phyloP scores from a whole-genome alignment of 2,113 vertebrate genomes.

The Silurus asotus region DNA sequence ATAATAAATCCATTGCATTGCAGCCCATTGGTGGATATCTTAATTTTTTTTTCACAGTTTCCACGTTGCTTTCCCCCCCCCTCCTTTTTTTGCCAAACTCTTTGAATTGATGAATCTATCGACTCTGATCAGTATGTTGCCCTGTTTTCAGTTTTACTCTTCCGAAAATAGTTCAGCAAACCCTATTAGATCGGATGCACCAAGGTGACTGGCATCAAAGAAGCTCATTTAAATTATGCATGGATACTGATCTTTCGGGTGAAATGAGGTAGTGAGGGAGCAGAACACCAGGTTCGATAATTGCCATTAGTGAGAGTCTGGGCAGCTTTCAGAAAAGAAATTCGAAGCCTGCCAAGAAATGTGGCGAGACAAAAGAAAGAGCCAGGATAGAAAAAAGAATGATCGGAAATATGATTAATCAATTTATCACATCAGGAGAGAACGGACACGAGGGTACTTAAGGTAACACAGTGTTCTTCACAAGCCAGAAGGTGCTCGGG shows the following conservation, averaged over 20 bases:
- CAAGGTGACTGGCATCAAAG: conserved; percentile 45
- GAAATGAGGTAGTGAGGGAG: not conserved
- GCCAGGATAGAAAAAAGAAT: conserved; percentile 29
- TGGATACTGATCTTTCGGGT: conserved; percentile 17
- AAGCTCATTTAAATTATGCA: conserved; percentile 49
- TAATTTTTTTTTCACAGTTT: not conserved
- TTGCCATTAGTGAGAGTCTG: conserved; percentile 35
- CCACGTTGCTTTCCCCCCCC: not conserved
- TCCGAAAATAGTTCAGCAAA: conserved; percentile 18
- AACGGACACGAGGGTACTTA: not conserved
- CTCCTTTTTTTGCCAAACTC: conserved; percentile 22
- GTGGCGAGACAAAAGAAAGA: conserved; percentile 28
- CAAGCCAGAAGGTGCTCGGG: not conserved
- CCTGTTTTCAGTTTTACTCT: not conserved
- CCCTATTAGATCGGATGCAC: conserved; percentile 15
- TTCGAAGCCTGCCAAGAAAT: conserved; percentile 40
- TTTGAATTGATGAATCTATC: not conserved
- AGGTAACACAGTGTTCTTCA: not conserved
- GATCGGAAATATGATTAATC: conserved; percentile 40
- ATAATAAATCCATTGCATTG: not conserved
- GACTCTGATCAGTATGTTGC: not conserved
- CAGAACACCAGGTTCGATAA: conserved; percentile 29
- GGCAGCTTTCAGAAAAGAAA: conserved; percentile 48
- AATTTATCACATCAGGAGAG: conserved; percentile 31
- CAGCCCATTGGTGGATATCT: not conserved